Conservation (phyloP, 2,888 invertebrate genomes). For the Meteorus cinctellus region DNA sequence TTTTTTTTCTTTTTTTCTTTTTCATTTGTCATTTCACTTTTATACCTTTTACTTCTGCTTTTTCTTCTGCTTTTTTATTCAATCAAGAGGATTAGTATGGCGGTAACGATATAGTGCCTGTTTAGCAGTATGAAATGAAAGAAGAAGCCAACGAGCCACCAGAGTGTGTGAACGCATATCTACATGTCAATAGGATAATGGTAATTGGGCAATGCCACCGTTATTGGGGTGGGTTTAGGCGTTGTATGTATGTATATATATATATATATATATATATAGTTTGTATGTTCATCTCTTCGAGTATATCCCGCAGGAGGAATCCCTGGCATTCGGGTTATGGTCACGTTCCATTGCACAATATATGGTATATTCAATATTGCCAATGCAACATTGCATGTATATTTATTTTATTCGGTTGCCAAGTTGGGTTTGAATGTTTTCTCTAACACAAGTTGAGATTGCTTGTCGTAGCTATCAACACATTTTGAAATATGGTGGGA, state of each 20-base stretch:
- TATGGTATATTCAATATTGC: constrained; percentile 1
- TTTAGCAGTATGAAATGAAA: constrained; percentile 24
- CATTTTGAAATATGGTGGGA: neutral
- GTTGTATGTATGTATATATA: neutral
- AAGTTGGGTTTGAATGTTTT: constrained; percentile 4
- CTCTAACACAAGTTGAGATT: neutral
- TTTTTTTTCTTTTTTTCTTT: neutral
- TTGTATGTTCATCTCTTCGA: constrained; percentile 44
- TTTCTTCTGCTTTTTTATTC: neutral
- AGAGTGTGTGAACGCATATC: constrained; percentile 65
- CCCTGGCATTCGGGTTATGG: constrained; percentile 53
- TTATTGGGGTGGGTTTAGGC: constrained; percentile 54
- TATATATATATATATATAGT: constrained; percentile 24
- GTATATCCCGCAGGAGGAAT: constrained; percentile 49
- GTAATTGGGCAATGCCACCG: constrained; percentile 69
- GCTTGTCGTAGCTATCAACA: neutral
- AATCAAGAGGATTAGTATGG: constrained; percentile 2
- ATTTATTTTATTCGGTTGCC: neutral
- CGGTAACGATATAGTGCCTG: constrained; percentile 27
- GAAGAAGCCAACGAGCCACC: constrained; percentile 44
- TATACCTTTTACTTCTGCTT: neutral
- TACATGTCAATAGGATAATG: constrained; percentile 69
- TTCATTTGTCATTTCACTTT: too few relatives aligned
- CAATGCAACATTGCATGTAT: constrained; percentile 13
- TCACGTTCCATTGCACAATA: constrained; percentile 57